These are phyloP conservation scores for Pyrgus malvae DNA, from an alignment of 2,888 invertebrate genomes.

Conservation along the genomic window DNA sequence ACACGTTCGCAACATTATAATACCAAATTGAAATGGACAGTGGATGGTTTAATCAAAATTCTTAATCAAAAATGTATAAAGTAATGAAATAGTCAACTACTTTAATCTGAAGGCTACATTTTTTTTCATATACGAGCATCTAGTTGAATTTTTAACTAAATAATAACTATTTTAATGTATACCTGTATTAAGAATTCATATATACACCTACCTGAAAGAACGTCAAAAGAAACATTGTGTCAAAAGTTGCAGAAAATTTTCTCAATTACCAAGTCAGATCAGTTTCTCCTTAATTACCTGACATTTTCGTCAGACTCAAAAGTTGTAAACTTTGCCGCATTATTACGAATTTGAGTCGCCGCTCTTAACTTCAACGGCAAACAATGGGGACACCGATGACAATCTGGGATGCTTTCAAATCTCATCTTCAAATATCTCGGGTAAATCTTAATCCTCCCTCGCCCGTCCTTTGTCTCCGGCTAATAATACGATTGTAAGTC, in stretches of 20 bases:
- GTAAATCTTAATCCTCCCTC: conserved; percentile 64
- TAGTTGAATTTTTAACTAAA: too few species aligned
- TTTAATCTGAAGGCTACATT: too few species aligned
- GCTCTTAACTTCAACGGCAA: conserved; percentile 20
- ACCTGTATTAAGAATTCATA: too few species aligned
- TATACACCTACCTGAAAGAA: too few species aligned
- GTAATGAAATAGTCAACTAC: too few species aligned
- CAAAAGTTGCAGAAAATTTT: neutral
- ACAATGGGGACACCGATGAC: conserved; percentile 23
- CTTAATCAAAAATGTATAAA: too few species aligned
- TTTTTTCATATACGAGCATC: too few species aligned
- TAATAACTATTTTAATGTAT: too few species aligned
- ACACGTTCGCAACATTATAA: neutral
- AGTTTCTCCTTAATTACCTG: neutral
- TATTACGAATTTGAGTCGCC: conserved; percentile 13
- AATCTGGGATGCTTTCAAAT: conserved; percentile 50
- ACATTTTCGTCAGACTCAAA: conserved; percentile 5
- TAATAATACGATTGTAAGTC: conserved; percentile 60
- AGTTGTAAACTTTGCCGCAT: neutral
- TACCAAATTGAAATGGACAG: conserved; percentile 18
- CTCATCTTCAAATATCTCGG: conserved; percentile 70
- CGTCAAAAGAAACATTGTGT: neutral
- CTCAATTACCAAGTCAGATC: neutral
- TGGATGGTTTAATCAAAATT: neutral
- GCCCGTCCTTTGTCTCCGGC: conserved; percentile 46